phyloP scores from a whole-genome alignment of 2,113 vertebrate species.

The Narcine bancroftii region DNA sequence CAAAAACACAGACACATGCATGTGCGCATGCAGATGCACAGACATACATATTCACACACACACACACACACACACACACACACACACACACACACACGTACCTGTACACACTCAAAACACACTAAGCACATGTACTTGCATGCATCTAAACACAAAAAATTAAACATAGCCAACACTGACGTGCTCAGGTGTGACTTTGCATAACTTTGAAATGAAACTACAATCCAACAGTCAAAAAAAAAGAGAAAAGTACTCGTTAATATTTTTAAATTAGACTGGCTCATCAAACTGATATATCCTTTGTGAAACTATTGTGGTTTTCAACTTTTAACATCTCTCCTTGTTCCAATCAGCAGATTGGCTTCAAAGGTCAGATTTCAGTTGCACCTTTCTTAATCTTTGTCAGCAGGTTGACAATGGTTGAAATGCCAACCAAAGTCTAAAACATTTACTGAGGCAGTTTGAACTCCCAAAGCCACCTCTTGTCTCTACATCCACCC shows the following conservation, averaged over 20 bases:
- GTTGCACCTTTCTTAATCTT: background rate
- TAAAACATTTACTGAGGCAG: background rate
- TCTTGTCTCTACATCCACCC: background rate
- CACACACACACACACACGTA: background rate
- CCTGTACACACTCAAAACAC: background rate
- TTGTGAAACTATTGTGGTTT: slow-evolving; percentile 16
- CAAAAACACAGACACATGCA: background rate
- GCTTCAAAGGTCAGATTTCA: background rate
- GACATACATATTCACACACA: background rate
- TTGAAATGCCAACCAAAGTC: background rate
- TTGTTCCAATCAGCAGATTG: background rate
- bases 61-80: too few species aligned
- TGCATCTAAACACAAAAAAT: background rate
- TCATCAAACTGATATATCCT: slow-evolving; percentile 15
- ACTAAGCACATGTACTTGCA: background rate
- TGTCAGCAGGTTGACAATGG: background rate
- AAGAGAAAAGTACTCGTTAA: background rate
- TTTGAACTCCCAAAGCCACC: background rate
- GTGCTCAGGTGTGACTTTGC: background rate
- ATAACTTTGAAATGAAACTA: background rate
- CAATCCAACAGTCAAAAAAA: background rate
- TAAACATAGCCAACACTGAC: background rate
- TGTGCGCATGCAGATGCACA: too few species aligned
- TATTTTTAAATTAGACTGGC: background rate
- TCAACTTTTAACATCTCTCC: background rate